These are phyloP conservation scores for Liparis tanakae DNA, from an alignment of 2,797 vertebrate genomes.

Conservation along the genomic window DNA sequence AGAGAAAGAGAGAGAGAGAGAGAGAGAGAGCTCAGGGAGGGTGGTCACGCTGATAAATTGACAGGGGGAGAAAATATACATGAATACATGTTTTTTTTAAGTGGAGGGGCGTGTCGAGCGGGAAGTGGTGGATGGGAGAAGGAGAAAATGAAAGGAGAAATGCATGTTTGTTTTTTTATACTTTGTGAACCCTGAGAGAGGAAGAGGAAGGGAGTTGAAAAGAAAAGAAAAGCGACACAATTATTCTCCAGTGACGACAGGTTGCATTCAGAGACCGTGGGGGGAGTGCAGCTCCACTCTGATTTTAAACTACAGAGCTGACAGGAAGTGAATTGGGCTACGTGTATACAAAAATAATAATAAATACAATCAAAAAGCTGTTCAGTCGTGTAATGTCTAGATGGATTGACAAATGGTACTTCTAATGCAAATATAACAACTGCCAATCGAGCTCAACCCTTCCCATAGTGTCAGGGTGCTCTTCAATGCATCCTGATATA, in stretches of 20 bases:
- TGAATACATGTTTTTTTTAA: slow-evolving; percentile 48
- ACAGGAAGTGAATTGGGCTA: too few species aligned
- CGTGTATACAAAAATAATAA: too few species aligned
- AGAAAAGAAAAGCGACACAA: neutral
- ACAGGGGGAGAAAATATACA: slow-evolving; percentile 16
- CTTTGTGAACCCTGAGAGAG: slow-evolving; percentile 6
- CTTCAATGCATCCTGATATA: neutral
- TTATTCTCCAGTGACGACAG: neutral
- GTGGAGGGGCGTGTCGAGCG: slow-evolving; percentile 3
- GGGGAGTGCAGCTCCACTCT: neutral
- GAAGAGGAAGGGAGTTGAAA: neutral
- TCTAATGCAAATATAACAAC: neutral
- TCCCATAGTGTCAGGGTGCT: neutral
- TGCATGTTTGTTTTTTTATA: slow-evolving; percentile 27
- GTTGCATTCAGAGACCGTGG: neutral
- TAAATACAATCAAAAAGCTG: neutral
- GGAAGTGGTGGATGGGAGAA: slow-evolving; percentile 8
- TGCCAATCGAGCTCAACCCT: too few species aligned
- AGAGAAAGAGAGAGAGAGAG: neutral
- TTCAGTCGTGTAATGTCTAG: too few species aligned
- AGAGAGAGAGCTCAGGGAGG: neutral
- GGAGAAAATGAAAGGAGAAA: slow-evolving; percentile 19
- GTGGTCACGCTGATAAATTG: slow-evolving; percentile 20
- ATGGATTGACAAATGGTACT: neutral
- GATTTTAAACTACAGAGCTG: too few species aligned